Percentiles rank a stretch among this genome's conserved stretches.
These are phyloP conservation scores for Chymomyza procnemis DNA, from an alignment of 2,888 invertebrate genomes.

Conservation along the genomic window DNA sequence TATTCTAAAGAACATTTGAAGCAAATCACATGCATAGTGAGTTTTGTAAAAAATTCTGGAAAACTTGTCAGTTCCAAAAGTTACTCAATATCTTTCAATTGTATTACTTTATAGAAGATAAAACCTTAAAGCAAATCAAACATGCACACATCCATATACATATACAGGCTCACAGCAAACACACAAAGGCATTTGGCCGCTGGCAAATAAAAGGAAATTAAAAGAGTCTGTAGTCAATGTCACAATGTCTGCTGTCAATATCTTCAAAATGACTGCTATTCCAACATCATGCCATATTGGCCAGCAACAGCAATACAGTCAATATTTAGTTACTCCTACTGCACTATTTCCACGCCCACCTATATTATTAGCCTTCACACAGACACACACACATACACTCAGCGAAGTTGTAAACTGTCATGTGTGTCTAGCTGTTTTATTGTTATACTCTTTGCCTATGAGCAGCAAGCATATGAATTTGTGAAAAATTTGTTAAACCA, in stretches of 20 bases:
- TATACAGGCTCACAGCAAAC: neutral
- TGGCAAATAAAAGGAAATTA: neutral
- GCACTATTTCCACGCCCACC: slow-evolving; percentile 69
- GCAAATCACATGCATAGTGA: too few relatives aligned
- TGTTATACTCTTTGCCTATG: neutral
- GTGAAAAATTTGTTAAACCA: too few relatives aligned
- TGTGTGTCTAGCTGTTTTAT: slow-evolving; percentile 1
- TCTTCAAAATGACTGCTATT: neutral
- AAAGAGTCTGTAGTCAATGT: neutral
- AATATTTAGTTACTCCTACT: slow-evolving; percentile 21
- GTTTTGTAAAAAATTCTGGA: too few relatives aligned
- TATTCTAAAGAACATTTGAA: too few relatives aligned
- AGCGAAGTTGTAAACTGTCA: slow-evolving; percentile 66
- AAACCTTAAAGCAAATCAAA: too few relatives aligned
- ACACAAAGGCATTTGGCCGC: neutral
- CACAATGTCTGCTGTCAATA: neutral
- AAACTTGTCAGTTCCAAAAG: too few relatives aligned
- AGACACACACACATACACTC: slow-evolving; percentile 17
- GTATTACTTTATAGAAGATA: too few relatives aligned
- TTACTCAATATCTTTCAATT: neutral
- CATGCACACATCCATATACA: too few relatives aligned
- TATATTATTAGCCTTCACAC: too few relatives aligned
- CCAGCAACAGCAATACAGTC: neutral
- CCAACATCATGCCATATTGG: neutral
- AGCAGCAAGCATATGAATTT: too few relatives aligned